Percentiles rank a stretch among this genome's conserved stretches.
Conservation (phyloP, 2,113 vertebrate genomes). For the Hipposideros armiger region DNA sequence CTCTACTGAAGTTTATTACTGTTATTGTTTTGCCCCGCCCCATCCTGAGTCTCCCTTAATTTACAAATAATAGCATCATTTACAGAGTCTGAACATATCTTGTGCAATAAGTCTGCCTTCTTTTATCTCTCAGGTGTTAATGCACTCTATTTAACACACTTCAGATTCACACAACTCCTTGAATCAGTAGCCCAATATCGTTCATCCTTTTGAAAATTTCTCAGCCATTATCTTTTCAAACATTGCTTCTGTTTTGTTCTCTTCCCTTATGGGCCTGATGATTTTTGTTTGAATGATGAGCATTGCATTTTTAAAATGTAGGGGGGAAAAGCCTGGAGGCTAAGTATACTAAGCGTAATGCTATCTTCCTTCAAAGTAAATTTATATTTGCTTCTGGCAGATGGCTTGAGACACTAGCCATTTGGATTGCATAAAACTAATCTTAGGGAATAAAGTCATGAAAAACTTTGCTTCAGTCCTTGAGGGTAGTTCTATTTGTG, state of each 20-base stretch:
- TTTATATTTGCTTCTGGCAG: constrained; percentile 31
- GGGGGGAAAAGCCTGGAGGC: background rate
- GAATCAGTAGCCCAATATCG: background rate
- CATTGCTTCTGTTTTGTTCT: background rate
- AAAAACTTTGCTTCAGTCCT: background rate
- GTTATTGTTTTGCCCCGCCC: background rate
- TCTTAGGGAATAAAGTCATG: constrained; percentile 2
- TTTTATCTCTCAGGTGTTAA: background rate
- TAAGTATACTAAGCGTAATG: background rate
- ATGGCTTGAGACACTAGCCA: background rate
- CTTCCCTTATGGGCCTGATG: background rate
- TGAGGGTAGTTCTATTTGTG: background rate
- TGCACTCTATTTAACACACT: background rate
- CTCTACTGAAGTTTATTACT: background rate
- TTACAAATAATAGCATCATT: background rate
- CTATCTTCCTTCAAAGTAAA: background rate
- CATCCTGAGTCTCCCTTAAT: background rate
- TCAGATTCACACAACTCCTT: background rate
- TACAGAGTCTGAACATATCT: background rate
- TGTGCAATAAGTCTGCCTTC: background rate
- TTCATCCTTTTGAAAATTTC: background rate
- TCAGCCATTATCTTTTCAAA: background rate
- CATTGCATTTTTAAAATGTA: background rate
- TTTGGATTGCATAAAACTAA: constrained; percentile 48
- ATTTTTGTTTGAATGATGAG: constrained; percentile 41